Evolutionary conservation across 2,113 vertebrate species (phyloP).

Genomic region (Caretta caretta): DNA sequence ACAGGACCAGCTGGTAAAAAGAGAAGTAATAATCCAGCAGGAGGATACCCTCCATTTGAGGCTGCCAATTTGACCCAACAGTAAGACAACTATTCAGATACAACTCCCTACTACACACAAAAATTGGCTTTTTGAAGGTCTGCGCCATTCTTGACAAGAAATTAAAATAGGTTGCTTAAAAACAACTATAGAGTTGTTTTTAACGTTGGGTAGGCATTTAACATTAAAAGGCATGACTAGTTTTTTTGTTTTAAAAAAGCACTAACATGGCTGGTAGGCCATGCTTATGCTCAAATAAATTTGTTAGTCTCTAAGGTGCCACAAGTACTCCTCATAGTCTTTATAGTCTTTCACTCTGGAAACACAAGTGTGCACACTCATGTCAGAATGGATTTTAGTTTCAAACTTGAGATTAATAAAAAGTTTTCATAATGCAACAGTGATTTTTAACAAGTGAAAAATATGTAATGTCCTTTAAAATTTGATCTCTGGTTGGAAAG

Average conservation of each 20-base stretch:
- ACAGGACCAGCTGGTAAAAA: slow-evolving; percentile 29
- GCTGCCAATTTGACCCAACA: background rate
- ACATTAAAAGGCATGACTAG: background rate
- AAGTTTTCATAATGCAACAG: background rate
- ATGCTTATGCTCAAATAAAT: too few species aligned
- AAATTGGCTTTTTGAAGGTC: background rate
- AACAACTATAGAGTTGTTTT: background rate
- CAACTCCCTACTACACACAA: background rate
- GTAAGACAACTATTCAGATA: background rate
- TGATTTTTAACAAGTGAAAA: background rate
- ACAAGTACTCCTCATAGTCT: too few species aligned
- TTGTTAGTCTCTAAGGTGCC: too few species aligned
- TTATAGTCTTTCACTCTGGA: background rate
- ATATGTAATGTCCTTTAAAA: background rate
- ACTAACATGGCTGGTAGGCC: background rate
- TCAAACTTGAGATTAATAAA: background rate
- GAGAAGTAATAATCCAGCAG: slow-evolving; percentile 47
- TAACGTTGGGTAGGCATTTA: background rate
- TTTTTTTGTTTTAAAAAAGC: background rate
- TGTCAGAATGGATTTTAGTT: background rate
- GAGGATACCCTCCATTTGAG: background rate
- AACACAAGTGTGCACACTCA: background rate
- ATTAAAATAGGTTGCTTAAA: background rate
- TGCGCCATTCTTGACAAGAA: rapidly evolving
- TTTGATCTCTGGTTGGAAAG: background rate